Evolutionary conservation across 1,140 invertebrate species (phyloP).

Genomic region (Bombus sibiricus): DNA sequence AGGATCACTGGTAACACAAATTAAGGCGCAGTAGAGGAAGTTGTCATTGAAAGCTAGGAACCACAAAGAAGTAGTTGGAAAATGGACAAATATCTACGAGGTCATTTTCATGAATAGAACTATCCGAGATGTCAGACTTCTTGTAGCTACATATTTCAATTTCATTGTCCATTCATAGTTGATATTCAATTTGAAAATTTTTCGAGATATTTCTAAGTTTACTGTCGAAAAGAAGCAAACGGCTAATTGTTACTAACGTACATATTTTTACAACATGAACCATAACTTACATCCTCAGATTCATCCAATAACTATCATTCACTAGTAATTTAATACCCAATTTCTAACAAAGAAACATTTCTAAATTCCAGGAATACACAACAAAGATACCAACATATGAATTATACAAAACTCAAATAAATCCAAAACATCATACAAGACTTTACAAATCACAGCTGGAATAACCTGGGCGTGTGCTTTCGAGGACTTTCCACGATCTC

Average conservation of each 20-base stretch:
- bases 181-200: too few relatives aligned
- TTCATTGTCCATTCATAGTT: too few relatives aligned
- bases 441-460: too few relatives aligned
- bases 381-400: neutral
- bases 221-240: too few relatives aligned
- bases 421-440: neutral
- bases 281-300: too few relatives aligned
- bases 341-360: neutral
- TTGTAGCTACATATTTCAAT: too few relatives aligned
- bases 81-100: constrained; percentile 5
- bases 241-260: too few relatives aligned
- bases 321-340: neutral
- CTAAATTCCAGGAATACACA: neutral
- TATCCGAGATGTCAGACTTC: too few relatives aligned
- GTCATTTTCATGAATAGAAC: constrained; percentile 22
- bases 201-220: too few relatives aligned
- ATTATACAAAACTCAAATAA: neutral
- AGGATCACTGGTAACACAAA: constrained; percentile 12
- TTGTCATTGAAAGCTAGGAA: constrained; percentile 4
- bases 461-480: constrained; percentile 23
- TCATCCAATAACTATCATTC: neutral
- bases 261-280: too few relatives aligned
- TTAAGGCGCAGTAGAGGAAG: neutral
- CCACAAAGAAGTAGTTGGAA: neutral
- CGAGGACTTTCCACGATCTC: neutral